Evolutionary conservation across 2,797 vertebrate species (phyloP).

Genomic region (Morelia viridis): DNA sequence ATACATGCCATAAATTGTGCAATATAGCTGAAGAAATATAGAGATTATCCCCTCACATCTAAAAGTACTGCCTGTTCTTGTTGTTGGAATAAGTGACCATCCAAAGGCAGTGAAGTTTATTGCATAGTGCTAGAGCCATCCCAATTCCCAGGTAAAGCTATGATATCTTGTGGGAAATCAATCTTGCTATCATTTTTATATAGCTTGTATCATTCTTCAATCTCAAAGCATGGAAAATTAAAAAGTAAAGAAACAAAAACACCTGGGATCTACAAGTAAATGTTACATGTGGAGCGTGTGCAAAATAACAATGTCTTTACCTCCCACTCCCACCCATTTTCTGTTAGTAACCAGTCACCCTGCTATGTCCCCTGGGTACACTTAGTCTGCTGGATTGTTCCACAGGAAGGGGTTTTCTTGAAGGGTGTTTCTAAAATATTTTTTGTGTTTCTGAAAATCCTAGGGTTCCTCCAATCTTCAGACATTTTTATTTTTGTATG

Average conservation of each 20-base stretch:
- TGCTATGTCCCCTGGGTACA: neutral
- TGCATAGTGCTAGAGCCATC: neutral
- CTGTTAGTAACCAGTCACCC: neutral
- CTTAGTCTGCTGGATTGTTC: neutral
- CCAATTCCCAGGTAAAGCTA: neutral
- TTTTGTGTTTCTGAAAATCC: neutral
- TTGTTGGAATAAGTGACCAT: neutral
- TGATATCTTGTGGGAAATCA: neutral
- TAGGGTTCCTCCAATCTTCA: neutral
- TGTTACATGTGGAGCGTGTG: neutral
- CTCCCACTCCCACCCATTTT: neutral
- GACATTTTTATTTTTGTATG: neutral
- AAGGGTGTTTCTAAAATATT: neutral
- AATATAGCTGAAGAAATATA: conserved; percentile 17
- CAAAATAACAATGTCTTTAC: neutral
- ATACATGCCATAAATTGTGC: neutral
- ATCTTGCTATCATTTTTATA: neutral
- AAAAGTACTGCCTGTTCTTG: neutral
- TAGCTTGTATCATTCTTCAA: neutral
- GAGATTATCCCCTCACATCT: neutral
- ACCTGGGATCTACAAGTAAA: neutral
- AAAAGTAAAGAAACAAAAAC: neutral
- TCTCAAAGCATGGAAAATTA: neutral
- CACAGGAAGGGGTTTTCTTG: neutral
- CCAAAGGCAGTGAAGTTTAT: neutral